phyloP scores from a whole-genome alignment of 2,888 invertebrate species.

The Conops quadrifasciatus region DNA sequence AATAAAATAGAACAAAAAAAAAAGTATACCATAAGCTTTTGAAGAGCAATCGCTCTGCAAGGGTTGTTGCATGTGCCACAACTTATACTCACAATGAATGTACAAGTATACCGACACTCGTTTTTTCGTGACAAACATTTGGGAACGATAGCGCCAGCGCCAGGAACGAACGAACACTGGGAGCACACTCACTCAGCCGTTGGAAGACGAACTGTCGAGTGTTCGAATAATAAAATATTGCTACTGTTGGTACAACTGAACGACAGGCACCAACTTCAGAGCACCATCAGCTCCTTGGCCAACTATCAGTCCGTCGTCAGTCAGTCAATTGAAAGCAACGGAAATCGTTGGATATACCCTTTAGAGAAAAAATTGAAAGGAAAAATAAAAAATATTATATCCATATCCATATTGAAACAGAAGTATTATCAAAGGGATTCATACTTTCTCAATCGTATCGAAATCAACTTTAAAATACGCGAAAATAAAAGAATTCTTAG shows the following conservation, averaged over 20 bases:
- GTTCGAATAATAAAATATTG: background rate
- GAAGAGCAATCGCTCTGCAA: too few species aligned
- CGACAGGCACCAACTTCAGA: background rate
- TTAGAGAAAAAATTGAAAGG: background rate
- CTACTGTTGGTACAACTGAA: too few species aligned
- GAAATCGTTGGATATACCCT: slow-evolving; percentile 12
- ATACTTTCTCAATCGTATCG: background rate
- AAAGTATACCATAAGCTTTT: too few species aligned
- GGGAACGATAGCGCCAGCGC: background rate
- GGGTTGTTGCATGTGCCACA: too few species aligned
- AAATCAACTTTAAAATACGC: slow-evolving; percentile 1
- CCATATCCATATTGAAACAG: background rate
- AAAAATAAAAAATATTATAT: background rate
- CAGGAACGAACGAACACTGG: background rate
- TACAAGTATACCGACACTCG: too few species aligned
- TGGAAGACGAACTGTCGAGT: background rate
- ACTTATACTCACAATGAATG: too few species aligned
- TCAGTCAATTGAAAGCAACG: slow-evolving; percentile 51
- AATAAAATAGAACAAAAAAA: too few species aligned
- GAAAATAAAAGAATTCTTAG: background rate
- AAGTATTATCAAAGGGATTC: slow-evolving; percentile 8
- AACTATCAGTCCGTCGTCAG: slow-evolving; percentile 61
- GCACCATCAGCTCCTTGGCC: slow-evolving; percentile 57
- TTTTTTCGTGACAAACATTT: background rate
- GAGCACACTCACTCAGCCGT: background rate